Evolutionary conservation across 1,140 invertebrate species (phyloP).

Genomic region (Ceratosolen fusciceps): DNA sequence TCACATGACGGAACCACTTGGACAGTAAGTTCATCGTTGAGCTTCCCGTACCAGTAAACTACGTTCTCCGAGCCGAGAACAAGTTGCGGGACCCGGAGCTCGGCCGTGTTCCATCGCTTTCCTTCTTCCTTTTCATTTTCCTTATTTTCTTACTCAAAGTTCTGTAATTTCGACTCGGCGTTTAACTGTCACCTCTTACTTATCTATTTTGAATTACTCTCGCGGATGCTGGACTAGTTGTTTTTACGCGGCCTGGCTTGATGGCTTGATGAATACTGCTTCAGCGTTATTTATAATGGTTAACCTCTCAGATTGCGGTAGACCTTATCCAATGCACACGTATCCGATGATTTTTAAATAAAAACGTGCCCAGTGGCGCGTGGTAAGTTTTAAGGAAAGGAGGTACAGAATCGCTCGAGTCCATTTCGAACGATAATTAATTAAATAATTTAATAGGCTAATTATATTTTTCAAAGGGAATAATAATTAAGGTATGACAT

Average conservation of each 20-base stretch:
- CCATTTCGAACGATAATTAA: no score
- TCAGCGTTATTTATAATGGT: background rate
- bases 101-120: background rate
- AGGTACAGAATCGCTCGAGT: no score
- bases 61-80: background rate
- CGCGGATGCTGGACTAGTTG: background rate
- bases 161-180: background rate
- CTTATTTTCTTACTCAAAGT: no score
- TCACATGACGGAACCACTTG: background rate
- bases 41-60: background rate
- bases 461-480: no score
- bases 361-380: no score
- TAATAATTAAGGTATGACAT: no score
- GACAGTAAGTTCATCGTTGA: background rate
- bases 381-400: no score
- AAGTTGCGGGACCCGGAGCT: background rate
- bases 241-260: slow-evolving; percentile 9
- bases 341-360: no score
- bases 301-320: no score
- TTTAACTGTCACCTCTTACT: background rate
- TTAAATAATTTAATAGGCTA: no score
- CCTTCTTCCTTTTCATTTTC: no score
- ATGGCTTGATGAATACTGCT: background rate
- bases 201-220: slow-evolving; percentile 15
- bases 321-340: no score